phyloP scores from a whole-genome alignment of 2,113 vertebrate species.

The Cacatua alba region DNA sequence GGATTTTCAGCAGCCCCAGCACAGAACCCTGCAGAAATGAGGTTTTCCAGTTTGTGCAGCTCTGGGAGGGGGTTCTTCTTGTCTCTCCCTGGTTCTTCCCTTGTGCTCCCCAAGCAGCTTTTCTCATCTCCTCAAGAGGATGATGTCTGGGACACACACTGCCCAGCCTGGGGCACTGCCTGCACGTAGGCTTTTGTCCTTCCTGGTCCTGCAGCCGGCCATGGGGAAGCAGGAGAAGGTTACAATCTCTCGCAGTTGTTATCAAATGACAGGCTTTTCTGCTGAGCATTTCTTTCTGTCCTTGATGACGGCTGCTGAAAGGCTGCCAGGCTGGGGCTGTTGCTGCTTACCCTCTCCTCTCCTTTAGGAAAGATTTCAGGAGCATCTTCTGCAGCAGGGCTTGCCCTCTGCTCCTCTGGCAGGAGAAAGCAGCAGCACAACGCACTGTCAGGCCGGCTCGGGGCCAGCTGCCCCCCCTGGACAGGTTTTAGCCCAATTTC shows the following conservation, averaged over 20 bases:
- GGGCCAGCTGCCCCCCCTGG: neutral
- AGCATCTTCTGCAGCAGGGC: neutral
- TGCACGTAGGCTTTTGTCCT: neutral
- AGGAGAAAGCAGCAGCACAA: neutral
- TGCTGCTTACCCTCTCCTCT: neutral
- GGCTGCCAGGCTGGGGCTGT: neutral
- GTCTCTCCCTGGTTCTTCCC: neutral
- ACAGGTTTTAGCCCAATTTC: neutral
- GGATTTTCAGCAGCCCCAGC: neutral
- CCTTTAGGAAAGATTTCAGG: neutral
- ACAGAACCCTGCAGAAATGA: neutral
- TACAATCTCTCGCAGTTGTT: neutral
- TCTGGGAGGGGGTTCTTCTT: neutral
- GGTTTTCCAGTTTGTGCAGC: neutral
- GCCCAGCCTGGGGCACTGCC: neutral
- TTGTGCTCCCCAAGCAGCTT: neutral
- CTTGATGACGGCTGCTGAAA: neutral
- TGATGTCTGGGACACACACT: fast-evolving
- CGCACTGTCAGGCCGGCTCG: fast-evolving
- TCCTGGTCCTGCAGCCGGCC: neutral
- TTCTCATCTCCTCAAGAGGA: neutral
- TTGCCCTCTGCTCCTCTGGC: fast-evolving
- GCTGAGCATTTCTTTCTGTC: neutral
- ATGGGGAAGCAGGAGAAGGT: neutral
- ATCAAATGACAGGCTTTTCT: conserved; percentile 23